Percentiles rank a stretch among this genome's conserved stretches.
These are phyloP conservation scores for Leptoteleia sp. DNA, from an alignment of 1,140 invertebrate genomes.

Conservation along the genomic window DNA sequence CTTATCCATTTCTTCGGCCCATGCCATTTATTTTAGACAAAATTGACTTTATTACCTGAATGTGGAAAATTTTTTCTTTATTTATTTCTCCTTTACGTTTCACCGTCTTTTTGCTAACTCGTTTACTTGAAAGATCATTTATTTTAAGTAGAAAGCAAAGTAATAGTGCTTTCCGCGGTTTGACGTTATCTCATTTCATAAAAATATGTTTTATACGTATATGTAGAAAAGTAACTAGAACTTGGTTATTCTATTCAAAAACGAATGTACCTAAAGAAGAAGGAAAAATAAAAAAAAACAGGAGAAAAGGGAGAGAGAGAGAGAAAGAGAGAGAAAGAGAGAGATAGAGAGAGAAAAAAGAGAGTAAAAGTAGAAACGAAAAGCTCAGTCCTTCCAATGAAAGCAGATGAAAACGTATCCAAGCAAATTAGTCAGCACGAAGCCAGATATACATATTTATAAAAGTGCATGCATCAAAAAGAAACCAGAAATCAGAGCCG, in stretches of 20 bases:
- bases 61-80: constrained; percentile 52
- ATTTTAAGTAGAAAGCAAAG: not conserved
- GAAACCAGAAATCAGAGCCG: constrained; percentile 34
- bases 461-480: constrained; percentile 63
- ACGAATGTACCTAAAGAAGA: not conserved
- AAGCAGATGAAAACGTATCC: constrained; percentile 54
- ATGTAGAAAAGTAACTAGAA: not conserved
- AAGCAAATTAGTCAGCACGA: constrained; percentile 62
- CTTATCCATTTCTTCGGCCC: constrained; percentile 48
- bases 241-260: too few species aligned
- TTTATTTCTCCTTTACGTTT: constrained; percentile 27
- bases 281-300: constrained; percentile 23
- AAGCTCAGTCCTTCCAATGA: constrained; percentile 58
- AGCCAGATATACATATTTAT: constrained; percentile 70
- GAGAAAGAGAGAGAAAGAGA: too few species aligned
- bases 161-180: not conserved
- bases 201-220: constrained; percentile 45
- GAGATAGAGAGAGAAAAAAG: too few species aligned
- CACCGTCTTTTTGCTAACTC: too few species aligned
- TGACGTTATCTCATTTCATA: constrained; percentile 9
- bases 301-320: too few species aligned
- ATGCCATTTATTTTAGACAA: constrained; percentile 50
- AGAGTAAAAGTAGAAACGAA: too few species aligned
- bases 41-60: constrained; percentile 58
- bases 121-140: too few species aligned